A percentile compares a stretch with the other conserved stretches of the same genome.
phyloP scores from a whole-genome alignment of 2,113 vertebrate genomes.

The Oreochromis aureus region DNA sequence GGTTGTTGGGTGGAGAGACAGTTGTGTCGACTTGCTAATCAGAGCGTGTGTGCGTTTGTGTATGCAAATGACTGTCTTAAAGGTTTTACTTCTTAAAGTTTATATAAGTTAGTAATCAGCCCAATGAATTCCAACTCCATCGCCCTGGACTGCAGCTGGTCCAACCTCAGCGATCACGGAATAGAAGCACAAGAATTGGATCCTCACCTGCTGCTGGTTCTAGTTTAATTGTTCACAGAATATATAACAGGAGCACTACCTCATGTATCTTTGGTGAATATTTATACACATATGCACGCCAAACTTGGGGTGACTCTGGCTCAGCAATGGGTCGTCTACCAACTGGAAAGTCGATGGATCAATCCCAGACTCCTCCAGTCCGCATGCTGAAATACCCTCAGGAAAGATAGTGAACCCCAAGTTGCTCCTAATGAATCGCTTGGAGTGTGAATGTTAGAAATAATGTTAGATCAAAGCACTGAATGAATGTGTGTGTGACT shows the following conservation, averaged over 20 bases:
- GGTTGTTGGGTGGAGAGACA: background rate
- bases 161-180: fast-evolving
- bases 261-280: background rate
- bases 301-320: background rate
- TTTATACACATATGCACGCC: fast-evolving
- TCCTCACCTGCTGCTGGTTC: background rate
- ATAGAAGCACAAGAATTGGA: background rate
- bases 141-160: fast-evolving
- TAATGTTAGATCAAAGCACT: background rate
- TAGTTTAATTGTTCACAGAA: fast-evolving
- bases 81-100: background rate
- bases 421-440: background rate
- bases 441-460: fast-evolving
- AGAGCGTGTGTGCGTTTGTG: background rate
- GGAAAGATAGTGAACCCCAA: background rate
- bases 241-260: fast-evolving
- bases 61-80: fast-evolving
- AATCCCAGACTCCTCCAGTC: background rate
- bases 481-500: fast-evolving
- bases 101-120: background rate
- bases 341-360: background rate
- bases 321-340: background rate
- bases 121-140: background rate
- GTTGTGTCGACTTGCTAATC: background rate
- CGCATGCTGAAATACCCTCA: fast-evolving